Evolutionary conservation across 2,113 vertebrate species (phyloP).

Genomic region (Cryptotis parvus): DNA sequence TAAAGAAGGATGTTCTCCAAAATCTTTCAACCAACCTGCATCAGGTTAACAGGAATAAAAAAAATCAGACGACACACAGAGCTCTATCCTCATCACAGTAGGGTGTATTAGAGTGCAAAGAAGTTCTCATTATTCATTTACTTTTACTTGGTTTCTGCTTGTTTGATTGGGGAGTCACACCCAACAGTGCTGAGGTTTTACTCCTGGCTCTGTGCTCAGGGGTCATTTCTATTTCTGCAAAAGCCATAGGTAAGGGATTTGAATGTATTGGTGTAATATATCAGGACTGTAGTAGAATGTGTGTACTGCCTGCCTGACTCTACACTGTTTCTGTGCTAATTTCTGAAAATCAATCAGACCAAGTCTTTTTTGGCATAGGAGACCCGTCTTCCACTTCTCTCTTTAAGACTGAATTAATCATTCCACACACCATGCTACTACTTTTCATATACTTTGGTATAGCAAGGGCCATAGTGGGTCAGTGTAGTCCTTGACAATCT

Average conservation of each 20-base stretch:
- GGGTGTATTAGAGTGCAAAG: neutral
- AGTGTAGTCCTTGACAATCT: neutral
- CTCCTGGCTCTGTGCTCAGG: no score
- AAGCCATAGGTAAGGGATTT: neutral
- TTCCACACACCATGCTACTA: neutral
- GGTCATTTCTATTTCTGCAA: neutral
- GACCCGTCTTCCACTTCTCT: neutral
- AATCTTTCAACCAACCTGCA: neutral
- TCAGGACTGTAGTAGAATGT: no score
- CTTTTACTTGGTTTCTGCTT: no score
- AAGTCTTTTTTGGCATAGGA: neutral
- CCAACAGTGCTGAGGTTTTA: no score
- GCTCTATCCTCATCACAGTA: neutral
- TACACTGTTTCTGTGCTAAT: accelerated
- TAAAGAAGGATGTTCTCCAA: neutral
- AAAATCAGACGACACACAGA: neutral
- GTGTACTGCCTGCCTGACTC: accelerated
- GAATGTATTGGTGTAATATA: neutral
- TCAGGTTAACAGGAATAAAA: neutral
- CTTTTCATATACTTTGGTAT: neutral
- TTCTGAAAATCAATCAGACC: neutral
- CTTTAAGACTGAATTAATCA: conserved; percentile 6
- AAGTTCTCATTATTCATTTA: neutral
- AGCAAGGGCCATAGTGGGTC: neutral
- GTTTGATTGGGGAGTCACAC: no score